Evolutionary conservation across 2,888 invertebrate genomes (phyloP), one percentile per base, ranked within the genome.

Genomic region (Sarcophaga carnaria): DNA sequence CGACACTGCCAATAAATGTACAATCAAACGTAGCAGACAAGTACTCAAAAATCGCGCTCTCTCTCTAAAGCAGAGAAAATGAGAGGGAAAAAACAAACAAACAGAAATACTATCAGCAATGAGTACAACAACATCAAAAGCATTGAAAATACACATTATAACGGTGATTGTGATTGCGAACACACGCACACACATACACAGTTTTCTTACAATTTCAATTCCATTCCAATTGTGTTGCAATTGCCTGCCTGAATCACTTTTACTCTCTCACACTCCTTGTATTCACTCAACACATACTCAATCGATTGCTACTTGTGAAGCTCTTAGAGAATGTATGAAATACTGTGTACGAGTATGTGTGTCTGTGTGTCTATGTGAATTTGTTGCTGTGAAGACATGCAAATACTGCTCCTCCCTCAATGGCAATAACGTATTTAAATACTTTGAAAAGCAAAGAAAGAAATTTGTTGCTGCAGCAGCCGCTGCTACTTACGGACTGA

Each of bases 61-160:
- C 37, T 14, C 22, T 22, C 22, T 22, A 49, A 49, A 49, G 49
- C 10, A 12, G 49, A 49, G 14, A 49, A 11, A 49, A 11, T 3
- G 11, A 14, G 2, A 54, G 14, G 17, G 54, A 17, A 1, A 54
- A 17, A 14, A 12, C 22, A 54, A 12, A 17, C 17, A 54, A 54
- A 54, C 0, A 17, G 54, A 54, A 54, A 54, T 54, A 14, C 54
- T 54, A 54, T 54, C 54, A 54, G 54, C 54, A 14, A 54, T 17
- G 17, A 54, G 5, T 37, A 37, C 25, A 62, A 22, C 47, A 64
- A 70, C 59, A 70, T 64, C 45, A 70, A 37, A 11, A 82, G 71
- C 64, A 82, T 77, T 6, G 22, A 77, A 54, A 82, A 59, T 77
- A 71, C 54, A 66, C 45, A 71, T 71, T 77, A 69, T 62, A 54